phyloP scores from a whole-genome alignment of 2,113 vertebrate species.

The Delphinapterus leucas region DNA sequence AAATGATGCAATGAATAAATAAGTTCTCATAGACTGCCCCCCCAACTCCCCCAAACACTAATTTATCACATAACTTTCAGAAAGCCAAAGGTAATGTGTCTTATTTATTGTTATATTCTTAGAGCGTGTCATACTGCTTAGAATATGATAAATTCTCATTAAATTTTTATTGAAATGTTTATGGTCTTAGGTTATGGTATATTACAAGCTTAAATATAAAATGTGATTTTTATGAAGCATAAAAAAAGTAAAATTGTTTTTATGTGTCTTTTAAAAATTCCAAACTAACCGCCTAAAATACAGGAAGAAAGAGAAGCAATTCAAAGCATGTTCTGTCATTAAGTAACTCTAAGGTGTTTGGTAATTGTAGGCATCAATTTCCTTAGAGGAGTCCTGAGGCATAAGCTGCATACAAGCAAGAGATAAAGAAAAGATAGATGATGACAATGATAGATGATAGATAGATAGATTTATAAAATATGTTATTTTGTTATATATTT shows the following conservation, averaged over 20 bases:
- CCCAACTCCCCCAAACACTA: not conserved
- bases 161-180: not conserved
- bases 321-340: not conserved
- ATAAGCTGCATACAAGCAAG: not conserved
- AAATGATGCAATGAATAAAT: not conserved
- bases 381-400: not conserved
- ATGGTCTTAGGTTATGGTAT: not conserved
- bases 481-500: not conserved
- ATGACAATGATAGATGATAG: not conserved
- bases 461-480: not conserved
- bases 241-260: not conserved
- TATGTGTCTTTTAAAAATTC: not conserved
- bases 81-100: not conserved
- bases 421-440: not conserved
- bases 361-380: not conserved
- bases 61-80: not conserved
- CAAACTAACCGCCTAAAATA: not conserved
- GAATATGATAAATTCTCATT: not conserved
- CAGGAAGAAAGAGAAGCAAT: no score
- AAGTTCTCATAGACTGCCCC: not conserved
- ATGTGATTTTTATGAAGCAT: not conserved
- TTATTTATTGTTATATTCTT: not conserved
- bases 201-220: not conserved
- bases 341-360: not conserved
- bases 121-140: not conserved